Evolutionary conservation across 2,113 vertebrate genomes (phyloP).

Genomic region (Syngnathus floridae): DNA sequence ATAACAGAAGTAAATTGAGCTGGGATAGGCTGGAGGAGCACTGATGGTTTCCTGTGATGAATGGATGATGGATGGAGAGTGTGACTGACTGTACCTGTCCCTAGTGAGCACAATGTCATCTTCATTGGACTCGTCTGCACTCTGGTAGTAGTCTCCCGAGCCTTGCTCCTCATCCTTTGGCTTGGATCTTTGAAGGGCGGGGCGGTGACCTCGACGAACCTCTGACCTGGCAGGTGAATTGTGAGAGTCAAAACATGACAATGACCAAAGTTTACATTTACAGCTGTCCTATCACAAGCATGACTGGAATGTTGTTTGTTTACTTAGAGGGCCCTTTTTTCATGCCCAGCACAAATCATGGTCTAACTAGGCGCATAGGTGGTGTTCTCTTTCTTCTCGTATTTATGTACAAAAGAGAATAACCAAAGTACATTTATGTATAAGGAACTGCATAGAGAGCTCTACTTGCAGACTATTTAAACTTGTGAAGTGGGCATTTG

Average conservation of each 20-base stretch:
- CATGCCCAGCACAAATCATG: too few relatives aligned
- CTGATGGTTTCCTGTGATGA: not conserved
- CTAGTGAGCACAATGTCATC: slow-evolving; percentile 79
- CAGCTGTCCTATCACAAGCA: too few relatives aligned
- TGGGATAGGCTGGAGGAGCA: too few relatives aligned
- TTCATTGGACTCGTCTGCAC: slow-evolving; percentile 85
- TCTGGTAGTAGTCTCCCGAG: slow-evolving; percentile 79
- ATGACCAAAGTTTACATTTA: not conserved
- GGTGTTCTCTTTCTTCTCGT: too few relatives aligned
- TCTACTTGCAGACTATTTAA: too few relatives aligned
- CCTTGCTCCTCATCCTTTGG: slow-evolving; percentile 71
- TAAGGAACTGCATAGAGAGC: too few relatives aligned
- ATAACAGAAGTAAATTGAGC: not conserved
- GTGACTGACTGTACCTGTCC: slow-evolving; percentile 68
- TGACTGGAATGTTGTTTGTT: too few relatives aligned
- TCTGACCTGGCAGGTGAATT: slow-evolving; percentile 72
- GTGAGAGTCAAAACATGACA: not conserved
- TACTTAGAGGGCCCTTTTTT: too few relatives aligned
- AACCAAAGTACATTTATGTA: too few relatives aligned
- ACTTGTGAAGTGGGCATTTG: too few relatives aligned
- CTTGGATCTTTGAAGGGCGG: slow-evolving; percentile 78
- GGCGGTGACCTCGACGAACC: slow-evolving; percentile 70
- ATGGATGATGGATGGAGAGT: not conserved
- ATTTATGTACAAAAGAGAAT: too few relatives aligned
- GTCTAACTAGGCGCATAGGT: too few relatives aligned